phyloP scores from a whole-genome alignment of 1,140 invertebrate genomes.

The Agrilus planipennis region DNA sequence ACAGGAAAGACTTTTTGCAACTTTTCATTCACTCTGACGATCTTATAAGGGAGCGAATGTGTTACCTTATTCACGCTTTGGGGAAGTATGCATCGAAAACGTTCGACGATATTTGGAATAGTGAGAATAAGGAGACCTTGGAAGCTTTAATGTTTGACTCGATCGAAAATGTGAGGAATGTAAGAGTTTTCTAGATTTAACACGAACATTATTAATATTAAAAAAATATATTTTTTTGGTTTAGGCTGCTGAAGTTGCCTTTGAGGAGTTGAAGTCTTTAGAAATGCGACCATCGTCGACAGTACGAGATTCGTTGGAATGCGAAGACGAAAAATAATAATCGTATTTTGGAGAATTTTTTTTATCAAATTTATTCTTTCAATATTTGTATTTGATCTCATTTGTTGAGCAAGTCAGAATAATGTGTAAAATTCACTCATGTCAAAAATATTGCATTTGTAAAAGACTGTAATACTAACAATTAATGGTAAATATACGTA shows the following conservation, averaged over 20 bases:
- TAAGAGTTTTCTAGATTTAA: slow-evolving; percentile 28
- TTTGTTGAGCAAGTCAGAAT: no score
- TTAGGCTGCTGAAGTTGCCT: slow-evolving; percentile 34
- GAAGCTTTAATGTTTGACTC: slow-evolving; percentile 41
- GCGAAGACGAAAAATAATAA: no score
- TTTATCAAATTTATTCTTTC: no score
- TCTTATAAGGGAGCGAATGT: slow-evolving; percentile 48
- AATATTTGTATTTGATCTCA: no score
- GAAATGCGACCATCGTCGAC: no score
- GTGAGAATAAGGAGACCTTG: slow-evolving; percentile 38
- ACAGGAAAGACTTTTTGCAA: slow-evolving; percentile 41
- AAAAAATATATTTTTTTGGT: slow-evolving; percentile 11
- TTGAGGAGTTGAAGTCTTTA: slow-evolving; percentile 19
- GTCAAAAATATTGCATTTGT: no score
- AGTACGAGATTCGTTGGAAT: no score
- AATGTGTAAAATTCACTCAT: no score
- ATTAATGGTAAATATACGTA: no score
- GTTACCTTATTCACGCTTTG: slow-evolving; percentile 52
- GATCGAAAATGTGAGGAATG: slow-evolving; percentile 38
- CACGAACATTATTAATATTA: slow-evolving; percentile 5
- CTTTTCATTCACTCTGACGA: slow-evolving; percentile 50
- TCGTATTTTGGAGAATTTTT: no score
- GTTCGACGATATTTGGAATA: slow-evolving; percentile 52
- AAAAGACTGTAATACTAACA: no score
- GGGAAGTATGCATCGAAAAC: slow-evolving; percentile 48